Conservation (phyloP, 1,140 invertebrate genomes). For the Ladona fulva region DNA sequence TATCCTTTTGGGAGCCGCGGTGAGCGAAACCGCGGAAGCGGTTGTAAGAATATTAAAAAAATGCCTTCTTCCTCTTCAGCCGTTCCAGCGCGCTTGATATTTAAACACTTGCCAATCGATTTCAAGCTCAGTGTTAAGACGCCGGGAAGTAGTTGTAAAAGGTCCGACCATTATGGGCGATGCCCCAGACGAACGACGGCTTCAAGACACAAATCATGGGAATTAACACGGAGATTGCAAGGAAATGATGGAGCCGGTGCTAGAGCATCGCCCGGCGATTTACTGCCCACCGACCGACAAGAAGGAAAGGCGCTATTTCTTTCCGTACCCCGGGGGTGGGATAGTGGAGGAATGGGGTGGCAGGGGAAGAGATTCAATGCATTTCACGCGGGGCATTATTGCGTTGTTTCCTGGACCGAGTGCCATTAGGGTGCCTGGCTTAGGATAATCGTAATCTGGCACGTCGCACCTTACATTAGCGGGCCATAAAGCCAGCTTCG, state of each 20-base stretch:
- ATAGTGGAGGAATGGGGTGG: not conserved
- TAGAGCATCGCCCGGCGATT: too few species aligned
- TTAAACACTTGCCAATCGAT: too few species aligned
- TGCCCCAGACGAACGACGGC: not conserved
- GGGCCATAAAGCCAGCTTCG: not conserved
- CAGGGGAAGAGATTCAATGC: not conserved
- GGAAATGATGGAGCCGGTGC: not conserved
- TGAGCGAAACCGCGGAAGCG: too few species aligned
- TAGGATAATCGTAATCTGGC: slow-evolving; percentile 1
- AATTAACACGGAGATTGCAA: not conserved
- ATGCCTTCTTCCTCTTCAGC: too few species aligned
- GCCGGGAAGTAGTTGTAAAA: too few species aligned
- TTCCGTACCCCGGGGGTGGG: not conserved
- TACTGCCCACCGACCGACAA: too few species aligned
- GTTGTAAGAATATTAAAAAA: too few species aligned
- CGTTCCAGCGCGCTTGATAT: too few species aligned
- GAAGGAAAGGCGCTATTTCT: too few species aligned
- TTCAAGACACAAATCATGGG: slow-evolving; percentile 1
- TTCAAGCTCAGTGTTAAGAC: too few species aligned
- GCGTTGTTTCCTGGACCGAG: not conserved
- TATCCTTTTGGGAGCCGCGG: too few species aligned
- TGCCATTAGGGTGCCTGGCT: not conserved
- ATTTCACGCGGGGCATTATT: not conserved
- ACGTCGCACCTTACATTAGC: not conserved
- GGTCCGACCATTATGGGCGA: too few species aligned